Evolutionary conservation across 2,797 vertebrate genomes (phyloP), one percentile per base, ranked within the genome.

Genomic region (Bovichtus variegatus): DNA sequence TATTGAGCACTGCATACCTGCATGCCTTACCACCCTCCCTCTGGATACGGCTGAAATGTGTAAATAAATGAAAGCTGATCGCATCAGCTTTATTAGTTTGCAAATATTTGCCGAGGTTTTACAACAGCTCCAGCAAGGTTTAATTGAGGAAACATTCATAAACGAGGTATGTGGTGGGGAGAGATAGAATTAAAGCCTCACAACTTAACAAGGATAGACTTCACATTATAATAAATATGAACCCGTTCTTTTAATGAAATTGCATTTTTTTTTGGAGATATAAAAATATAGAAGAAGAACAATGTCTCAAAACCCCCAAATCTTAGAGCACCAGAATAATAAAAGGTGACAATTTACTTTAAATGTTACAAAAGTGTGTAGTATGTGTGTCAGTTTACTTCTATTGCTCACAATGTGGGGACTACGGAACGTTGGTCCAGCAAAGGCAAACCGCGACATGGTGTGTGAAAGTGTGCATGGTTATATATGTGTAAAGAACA

Each of bases 1-100:
- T 86, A 89, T 86, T 71, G 87, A 78, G 84, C 69, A 76, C 77
- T 53, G 41, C 53, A 51, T 70, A 76, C 58, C 15, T 27, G 34
- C 21, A 53, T 67, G 19, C 7, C 38, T 47, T 11, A 13, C 51
- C 46, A 53, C 43, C 43, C 27, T 72, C 63, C 13, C 47, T 43
- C 41, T 71, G 60, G 53, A 76, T n/a, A 57, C 9, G n/a, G n/a
- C 40, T 59, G 49, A 62, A 71, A 79, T 76, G 27, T 65, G 55
- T 77, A 31, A 80, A 81, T 57, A 74, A 83, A 86, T 71, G 71
- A 79, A 80, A 80, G 71, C 54, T 60, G 51, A 72, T 66, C 46
- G 40, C 15, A 27, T 19, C 19, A 49, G 27, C 53, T 82, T 74
- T 71, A 66, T 69, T 18, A 16, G 46, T 73, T 77, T 74, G 34